Conservation (phyloP, 2,113 vertebrate genomes). For the Felis catus region DNA sequence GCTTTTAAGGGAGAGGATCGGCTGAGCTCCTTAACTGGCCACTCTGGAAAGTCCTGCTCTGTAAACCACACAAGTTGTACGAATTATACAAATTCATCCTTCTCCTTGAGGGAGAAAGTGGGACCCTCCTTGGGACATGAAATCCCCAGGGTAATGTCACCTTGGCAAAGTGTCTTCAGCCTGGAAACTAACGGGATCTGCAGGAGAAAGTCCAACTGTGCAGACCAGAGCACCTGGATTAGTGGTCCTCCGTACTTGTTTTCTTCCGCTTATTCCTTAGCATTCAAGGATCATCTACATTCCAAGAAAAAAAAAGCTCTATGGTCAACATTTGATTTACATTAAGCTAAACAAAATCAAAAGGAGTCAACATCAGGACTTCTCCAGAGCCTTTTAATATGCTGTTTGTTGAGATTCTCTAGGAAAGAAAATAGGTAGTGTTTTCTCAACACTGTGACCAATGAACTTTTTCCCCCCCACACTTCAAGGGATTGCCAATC, state of each 20-base stretch:
- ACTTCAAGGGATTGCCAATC: background rate
- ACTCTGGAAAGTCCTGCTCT: conserved; percentile 44
- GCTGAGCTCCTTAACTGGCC: conserved; percentile 4
- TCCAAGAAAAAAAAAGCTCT: background rate
- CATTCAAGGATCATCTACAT: background rate
- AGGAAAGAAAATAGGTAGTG: background rate
- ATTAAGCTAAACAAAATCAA: conserved; percentile 46
- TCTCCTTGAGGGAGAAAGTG: background rate
- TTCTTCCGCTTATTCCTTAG: conserved; percentile 1
- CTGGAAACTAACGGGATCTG: conserved; percentile 8
- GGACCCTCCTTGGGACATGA: background rate
- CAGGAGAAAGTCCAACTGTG: background rate
- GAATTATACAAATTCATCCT: conserved; percentile 9
- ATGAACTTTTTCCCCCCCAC: background rate
- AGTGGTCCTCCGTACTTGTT: background rate
- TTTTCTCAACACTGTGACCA: background rate
- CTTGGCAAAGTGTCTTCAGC: background rate
- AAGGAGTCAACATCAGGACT: conserved; percentile 29
- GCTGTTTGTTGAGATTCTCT: conserved; percentile 8
- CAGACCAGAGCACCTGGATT: background rate
- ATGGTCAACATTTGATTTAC: conserved; percentile 39
- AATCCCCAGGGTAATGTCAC: background rate
- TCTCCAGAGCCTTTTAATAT: conserved; percentile 31
- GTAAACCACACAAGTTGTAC: conserved; percentile 18
- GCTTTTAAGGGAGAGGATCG: background rate